Conservation (phyloP, 2,888 invertebrate species). For the Spatulosminthurus flaviceps region DNA sequence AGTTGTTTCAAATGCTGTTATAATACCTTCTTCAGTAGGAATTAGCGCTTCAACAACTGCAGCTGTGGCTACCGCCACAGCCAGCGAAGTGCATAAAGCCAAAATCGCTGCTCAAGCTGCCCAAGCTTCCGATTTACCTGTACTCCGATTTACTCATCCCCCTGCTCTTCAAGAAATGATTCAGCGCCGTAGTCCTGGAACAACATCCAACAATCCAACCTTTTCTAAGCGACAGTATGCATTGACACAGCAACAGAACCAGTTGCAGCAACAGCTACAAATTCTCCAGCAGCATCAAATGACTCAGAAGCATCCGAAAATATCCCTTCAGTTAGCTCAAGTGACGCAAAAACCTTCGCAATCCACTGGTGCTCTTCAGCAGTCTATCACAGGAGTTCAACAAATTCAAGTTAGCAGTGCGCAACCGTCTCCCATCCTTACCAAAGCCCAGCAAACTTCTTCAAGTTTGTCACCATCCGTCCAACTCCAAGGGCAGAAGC, state of each 20-base stretch:
- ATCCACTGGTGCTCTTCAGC: background rate
- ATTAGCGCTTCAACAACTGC: background rate
- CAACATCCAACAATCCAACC: background rate
- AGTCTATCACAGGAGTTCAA: background rate
- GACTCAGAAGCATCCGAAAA: conserved; percentile 32
- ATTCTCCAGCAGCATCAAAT: conserved; percentile 48
- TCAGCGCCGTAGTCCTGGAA: conserved; percentile 1
- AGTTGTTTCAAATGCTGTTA: background rate
- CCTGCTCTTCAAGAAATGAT: conserved; percentile 38
- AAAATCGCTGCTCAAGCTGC: conserved; percentile 29
- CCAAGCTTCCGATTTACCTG: background rate
- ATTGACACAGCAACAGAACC: conserved; percentile 42
- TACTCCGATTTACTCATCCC: conserved; percentile 16
- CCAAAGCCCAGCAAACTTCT: conserved; percentile 42
- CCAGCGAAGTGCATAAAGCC: conserved; percentile 47
- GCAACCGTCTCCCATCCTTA: conserved; percentile 43
- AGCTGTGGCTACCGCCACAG: conserved; percentile 16
- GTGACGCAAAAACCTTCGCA: background rate
- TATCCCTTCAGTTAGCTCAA: conserved; percentile 34
- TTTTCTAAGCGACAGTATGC: conserved; percentile 41
- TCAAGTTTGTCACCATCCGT: background rate
- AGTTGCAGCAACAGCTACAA: conserved; percentile 49
- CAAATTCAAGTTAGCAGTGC: conserved; percentile 23
- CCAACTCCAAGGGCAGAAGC: background rate
- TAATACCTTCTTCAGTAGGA: background rate